A percentile compares a stretch with the other conserved stretches of the same genome.
phyloP scores from a whole-genome alignment of 1,140 invertebrate genomes.

The Theocolax elegans region DNA sequence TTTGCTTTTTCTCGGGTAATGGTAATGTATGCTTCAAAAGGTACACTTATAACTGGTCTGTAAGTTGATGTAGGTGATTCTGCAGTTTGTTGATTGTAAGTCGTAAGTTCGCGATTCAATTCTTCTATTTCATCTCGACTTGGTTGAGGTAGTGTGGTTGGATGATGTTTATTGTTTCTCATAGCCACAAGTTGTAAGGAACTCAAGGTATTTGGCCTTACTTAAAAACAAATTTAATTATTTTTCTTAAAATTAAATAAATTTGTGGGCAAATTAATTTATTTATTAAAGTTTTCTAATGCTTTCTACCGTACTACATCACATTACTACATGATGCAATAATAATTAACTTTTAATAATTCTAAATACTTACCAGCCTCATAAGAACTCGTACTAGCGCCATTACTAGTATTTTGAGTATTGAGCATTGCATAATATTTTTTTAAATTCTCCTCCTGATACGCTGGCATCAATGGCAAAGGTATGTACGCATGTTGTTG shows the following conservation, averaged over 20 bases:
- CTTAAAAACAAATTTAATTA: background rate
- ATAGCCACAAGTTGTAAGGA: conserved; percentile 2
- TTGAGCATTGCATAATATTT: background rate
- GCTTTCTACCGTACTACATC: no score
- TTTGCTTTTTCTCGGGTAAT: conserved; percentile 44
- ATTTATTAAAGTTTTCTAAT: no score
- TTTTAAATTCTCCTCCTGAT: conserved; percentile 2
- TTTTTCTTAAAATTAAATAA: no score
- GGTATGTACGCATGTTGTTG: conserved; percentile 21
- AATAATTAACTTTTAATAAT: no score
- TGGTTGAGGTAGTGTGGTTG: background rate
- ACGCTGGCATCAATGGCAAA: background rate
- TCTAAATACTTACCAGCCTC: no score
- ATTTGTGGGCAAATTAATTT: no score
- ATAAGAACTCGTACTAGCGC: no score
- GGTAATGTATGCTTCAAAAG: conserved; percentile 60
- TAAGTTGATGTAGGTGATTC: background rate
- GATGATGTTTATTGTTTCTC: background rate
- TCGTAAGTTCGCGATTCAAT: background rate
- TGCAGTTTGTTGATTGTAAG: background rate
- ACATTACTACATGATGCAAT: no score
- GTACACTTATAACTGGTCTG: conserved; percentile 53
- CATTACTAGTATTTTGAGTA: background rate
- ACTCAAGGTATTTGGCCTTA: background rate
- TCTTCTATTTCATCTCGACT: background rate